Evolutionary conservation across 2,888 invertebrate genomes (phyloP).

Genomic region (Nysson spinosus): DNA sequence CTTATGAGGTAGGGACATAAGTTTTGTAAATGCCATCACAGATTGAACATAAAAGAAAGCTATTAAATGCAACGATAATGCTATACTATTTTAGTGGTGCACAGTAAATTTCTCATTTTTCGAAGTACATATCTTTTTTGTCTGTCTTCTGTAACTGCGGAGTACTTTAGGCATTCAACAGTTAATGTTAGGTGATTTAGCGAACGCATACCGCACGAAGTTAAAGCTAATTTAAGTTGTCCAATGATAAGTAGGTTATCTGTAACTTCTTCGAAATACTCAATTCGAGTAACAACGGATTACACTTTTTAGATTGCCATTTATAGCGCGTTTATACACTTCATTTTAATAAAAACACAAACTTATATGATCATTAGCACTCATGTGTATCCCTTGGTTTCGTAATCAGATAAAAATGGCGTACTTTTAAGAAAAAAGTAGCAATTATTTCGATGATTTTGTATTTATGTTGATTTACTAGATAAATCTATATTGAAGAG

Average conservation of each 20-base stretch:
- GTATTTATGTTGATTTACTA: not conserved
- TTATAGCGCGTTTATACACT: conserved; percentile 15
- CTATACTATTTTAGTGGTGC: conserved; percentile 3
- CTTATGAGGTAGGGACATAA: conserved; percentile 23
- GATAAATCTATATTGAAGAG: not conserved
- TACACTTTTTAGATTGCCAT: no score
- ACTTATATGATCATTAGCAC: conserved; percentile 1
- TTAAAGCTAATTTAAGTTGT: conserved; percentile 25
- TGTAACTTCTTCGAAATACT: conserved; percentile 16
- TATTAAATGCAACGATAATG: conserved; percentile 18
- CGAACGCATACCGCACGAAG: conserved; percentile 12
- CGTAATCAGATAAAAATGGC: conserved; percentile 1
- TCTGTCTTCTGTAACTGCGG: conserved; percentile 17
- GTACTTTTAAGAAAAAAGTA: conserved; percentile 5
- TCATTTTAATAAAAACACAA: conserved; percentile 12
- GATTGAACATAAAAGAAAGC: conserved; percentile 8
- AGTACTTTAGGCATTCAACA: conserved; percentile 13
- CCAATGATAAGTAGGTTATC: conserved; percentile 19
- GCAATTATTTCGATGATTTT: not conserved
- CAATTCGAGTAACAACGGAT: no score
- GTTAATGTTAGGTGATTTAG: conserved; percentile 15
- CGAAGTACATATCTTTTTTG: conserved; percentile 13
- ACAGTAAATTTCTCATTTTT: conserved; percentile 19
- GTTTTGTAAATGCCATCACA: conserved; percentile 32
- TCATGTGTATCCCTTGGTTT: conserved; percentile 3